Conservation (phyloP, 1,140 invertebrate species). For the Nasonia giraulti region DNA sequence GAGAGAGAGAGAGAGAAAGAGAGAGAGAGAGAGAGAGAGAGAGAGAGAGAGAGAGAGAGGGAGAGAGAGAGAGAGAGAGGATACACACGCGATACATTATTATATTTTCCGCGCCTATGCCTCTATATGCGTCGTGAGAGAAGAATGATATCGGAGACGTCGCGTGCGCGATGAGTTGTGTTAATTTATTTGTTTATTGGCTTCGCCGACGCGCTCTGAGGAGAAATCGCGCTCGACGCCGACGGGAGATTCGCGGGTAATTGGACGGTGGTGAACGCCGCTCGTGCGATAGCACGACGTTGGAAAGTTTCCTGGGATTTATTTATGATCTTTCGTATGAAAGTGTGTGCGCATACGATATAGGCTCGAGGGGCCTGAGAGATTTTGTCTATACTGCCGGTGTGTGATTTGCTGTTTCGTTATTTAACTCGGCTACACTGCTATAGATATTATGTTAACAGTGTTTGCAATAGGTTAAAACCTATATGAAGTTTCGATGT, state of each 20-base stretch:
- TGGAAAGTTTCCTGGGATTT: conserved; percentile 34
- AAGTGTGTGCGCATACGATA: neutral
- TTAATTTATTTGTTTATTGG: conserved; percentile 29
- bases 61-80: neutral
- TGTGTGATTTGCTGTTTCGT: no score
- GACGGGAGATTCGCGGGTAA: neutral
- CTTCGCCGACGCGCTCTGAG: neutral
- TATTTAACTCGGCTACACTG: no score
- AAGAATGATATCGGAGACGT: neutral
- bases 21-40: neutral
- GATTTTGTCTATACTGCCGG: no score
- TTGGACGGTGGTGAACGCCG: conserved; percentile 7
- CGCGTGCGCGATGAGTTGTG: conserved; percentile 24
- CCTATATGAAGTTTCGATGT: no score
- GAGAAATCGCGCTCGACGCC: conserved; percentile 32
- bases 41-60: neutral
- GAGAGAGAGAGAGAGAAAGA: neutral
- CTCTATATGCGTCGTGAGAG: no score
- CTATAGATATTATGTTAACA: no score
- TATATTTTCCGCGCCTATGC: neutral
- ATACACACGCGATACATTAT: neutral
- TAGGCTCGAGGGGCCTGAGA: neutral
- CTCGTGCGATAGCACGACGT: conserved; percentile 5
- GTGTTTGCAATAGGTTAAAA: no score
- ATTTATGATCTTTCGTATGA: conserved; percentile 39